These are phyloP conservation scores for Acanthurus lineatus DNA, from an alignment of 2,797 vertebrate genomes.

Conservation along the genomic window DNA sequence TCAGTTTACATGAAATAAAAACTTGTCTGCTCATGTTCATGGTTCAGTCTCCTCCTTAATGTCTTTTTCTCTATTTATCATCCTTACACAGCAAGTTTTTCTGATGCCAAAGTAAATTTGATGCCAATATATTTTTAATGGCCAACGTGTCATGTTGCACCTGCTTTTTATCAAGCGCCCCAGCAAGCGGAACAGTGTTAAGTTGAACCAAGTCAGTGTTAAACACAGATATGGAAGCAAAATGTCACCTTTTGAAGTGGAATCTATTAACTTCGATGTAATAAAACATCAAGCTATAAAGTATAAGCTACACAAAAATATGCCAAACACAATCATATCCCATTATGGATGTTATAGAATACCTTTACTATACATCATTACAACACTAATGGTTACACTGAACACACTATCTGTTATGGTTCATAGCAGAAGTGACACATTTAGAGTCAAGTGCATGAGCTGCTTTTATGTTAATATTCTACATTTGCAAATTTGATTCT, in stretches of 20 bases:
- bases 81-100: neutral
- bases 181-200: neutral
- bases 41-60: neutral
- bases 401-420: neutral
- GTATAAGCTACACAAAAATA: neutral
- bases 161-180: neutral
- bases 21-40: neutral
- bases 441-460: neutral
- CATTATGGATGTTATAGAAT: neutral
- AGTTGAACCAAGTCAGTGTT: neutral
- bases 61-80: neutral
- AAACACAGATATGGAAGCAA: neutral
- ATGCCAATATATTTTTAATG: constrained; percentile 12
- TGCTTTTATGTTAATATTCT: neutral
- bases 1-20: constrained; percentile 22
- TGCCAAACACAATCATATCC: neutral
- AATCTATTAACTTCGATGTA: constrained; percentile 6
- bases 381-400: neutral
- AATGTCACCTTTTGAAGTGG: neutral
- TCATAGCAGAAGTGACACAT: neutral
- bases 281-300: neutral
- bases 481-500: neutral
- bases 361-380: neutral
- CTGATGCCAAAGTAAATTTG: neutral
- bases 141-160: neutral